phyloP scores from a whole-genome alignment of 2,113 vertebrate species.

The Bujurquina vittata region DNA sequence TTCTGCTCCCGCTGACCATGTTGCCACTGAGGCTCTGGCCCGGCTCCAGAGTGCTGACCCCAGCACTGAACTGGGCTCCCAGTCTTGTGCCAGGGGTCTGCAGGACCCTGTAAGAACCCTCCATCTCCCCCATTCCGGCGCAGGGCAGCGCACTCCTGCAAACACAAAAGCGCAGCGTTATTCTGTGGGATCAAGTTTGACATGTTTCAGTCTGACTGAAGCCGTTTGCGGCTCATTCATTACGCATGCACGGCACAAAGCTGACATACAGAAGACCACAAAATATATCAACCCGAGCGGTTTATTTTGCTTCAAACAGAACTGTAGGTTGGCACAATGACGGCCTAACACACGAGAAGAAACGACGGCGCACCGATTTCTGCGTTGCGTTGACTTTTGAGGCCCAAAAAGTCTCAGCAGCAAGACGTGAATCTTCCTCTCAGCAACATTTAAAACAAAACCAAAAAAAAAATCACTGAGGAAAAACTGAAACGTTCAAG shows the following conservation, averaged over 20 bases:
- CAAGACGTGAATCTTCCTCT: not conserved
- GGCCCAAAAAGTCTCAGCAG: conserved; percentile 4
- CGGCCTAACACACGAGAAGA: not conserved
- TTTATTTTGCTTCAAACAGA: not conserved
- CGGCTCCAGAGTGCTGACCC: conserved; percentile 90
- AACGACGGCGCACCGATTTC: not conserved
- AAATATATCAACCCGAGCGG: not conserved
- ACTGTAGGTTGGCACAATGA: not conserved
- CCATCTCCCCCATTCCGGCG: conserved; percentile 91
- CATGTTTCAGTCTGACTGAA: not conserved
- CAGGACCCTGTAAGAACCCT: conserved; percentile 90
- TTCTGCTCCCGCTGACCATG: conserved; percentile 60
- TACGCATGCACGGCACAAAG: not conserved
- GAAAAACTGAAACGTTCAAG: not conserved
- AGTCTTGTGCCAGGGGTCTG: conserved; percentile 90
- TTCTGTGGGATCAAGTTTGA: not conserved
- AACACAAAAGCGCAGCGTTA: not conserved
- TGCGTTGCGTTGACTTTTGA: not conserved
- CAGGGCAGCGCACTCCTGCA: conserved; percentile 56
- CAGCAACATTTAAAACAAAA: not conserved
- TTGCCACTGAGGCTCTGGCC: conserved; percentile 82
- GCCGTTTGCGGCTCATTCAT: not conserved
- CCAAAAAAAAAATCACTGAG: no score
- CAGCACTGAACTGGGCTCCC: conserved; percentile 81
- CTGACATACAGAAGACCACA: not conserved